Percentiles rank a stretch among this genome's conserved stretches.
Evolutionary conservation across 2,888 invertebrate species (phyloP).

Genomic region (Clivina fossor): DNA sequence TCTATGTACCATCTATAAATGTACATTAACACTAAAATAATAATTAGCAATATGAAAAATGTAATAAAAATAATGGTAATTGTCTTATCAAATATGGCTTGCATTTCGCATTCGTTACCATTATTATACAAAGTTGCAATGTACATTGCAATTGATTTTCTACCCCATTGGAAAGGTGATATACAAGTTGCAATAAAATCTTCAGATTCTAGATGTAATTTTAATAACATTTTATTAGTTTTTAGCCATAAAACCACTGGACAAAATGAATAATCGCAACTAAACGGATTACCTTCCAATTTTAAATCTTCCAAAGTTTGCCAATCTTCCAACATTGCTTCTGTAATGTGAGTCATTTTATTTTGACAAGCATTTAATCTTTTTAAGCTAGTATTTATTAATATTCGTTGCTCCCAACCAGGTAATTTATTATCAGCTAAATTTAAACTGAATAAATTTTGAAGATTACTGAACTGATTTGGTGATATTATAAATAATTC

Average conservation of each 20-base stretch:
- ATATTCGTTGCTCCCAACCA: conserved; percentile 57
- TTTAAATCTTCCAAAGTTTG: conserved; percentile 54
- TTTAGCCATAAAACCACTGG: conserved; percentile 54
- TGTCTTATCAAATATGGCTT: neutral
- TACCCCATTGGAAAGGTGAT: conserved; percentile 12
- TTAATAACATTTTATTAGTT: conserved; percentile 35
- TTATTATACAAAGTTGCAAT: neutral
- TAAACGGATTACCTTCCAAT: conserved; percentile 58
- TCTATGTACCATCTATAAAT: conserved; percentile 52
- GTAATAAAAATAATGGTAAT: neutral
- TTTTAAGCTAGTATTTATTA: conserved; percentile 52
- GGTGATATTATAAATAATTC: conserved; percentile 53
- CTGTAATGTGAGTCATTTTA: conserved; percentile 59
- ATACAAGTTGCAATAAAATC: conserved; percentile 15
- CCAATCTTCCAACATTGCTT: conserved; percentile 62
- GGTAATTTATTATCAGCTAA: conserved; percentile 57
- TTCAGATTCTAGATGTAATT: conserved; percentile 1
- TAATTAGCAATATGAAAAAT: conserved; percentile 17
- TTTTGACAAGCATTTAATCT: conserved; percentile 56
- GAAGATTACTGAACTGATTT: conserved; percentile 54
- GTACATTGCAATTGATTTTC: conserved; percentile 8
- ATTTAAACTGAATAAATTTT: conserved; percentile 54
- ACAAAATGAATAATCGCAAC: conserved; percentile 59
- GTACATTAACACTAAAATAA: conserved; percentile 29
- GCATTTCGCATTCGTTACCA: conserved; percentile 13